Evolutionary conservation across 2,113 vertebrate species (phyloP).

Genomic region (Hypomesus transpacificus): DNA sequence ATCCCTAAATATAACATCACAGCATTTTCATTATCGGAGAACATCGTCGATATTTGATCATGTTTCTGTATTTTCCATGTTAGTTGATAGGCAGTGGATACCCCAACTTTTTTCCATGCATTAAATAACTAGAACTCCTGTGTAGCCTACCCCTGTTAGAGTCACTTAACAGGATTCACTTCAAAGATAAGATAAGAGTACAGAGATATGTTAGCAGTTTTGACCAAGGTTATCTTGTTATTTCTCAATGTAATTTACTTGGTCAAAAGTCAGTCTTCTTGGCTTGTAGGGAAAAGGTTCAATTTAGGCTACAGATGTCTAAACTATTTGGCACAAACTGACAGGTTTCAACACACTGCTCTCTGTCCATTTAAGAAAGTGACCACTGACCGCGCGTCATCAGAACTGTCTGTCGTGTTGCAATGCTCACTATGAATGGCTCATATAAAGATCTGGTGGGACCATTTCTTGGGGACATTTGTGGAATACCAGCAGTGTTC

Average conservation of each 20-base stretch:
- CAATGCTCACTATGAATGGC: slow-evolving; percentile 29
- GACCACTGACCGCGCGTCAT: not conserved
- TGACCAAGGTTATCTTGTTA: not conserved
- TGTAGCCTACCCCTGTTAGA: not conserved
- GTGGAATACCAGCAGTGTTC: not conserved
- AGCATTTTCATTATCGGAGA: too few relatives aligned
- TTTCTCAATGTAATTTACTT: not conserved
- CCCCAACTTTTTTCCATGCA: not conserved
- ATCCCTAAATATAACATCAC: too few relatives aligned
- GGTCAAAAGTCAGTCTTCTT: not conserved
- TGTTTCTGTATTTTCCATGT: too few relatives aligned
- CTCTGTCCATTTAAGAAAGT: not conserved
- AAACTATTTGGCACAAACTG: slow-evolving; percentile 32
- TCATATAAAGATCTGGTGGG: slow-evolving; percentile 39
- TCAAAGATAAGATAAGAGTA: not conserved
- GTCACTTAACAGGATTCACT: not conserved
- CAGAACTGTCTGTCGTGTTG: slow-evolving; percentile 39
- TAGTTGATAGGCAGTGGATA: too few relatives aligned
- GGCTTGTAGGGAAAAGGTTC: not conserved
- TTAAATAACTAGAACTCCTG: not conserved
- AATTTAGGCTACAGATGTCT: slow-evolving; percentile 8
- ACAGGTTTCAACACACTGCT: slow-evolving; percentile 41
- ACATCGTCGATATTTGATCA: too few relatives aligned
- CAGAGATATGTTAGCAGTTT: not conserved
- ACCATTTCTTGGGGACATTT: not conserved